Percentiles rank a stretch among this genome's conserved stretches.
Evolutionary conservation across 2,113 vertebrate genomes (phyloP).

Genomic region (Aleadryas rufinucha): DNA sequence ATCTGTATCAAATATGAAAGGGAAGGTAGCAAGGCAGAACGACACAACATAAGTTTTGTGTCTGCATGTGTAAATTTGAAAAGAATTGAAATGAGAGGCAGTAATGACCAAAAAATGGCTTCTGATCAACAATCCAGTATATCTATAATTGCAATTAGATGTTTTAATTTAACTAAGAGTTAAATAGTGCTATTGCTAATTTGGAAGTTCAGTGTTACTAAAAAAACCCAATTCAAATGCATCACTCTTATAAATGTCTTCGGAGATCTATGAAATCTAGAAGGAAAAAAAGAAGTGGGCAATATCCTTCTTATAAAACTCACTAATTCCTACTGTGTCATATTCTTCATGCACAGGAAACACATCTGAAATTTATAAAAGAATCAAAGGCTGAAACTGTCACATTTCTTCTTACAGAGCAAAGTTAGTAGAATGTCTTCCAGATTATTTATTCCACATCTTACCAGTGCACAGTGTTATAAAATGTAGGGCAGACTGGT

Average conservation of each 20-base stretch:
- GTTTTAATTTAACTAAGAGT: background rate
- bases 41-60: background rate
- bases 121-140: background rate
- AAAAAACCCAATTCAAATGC: background rate
- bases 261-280: background rate
- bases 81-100: background rate
- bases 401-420: background rate
- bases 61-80: background rate
- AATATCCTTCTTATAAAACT: background rate
- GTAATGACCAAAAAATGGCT: background rate
- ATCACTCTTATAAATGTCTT: background rate
- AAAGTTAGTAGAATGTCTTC: background rate
- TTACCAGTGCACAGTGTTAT: background rate
- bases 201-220: background rate
- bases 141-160: background rate
- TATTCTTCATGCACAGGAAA: background rate
- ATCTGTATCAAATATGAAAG: background rate
- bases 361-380: background rate
- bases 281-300: background rate
- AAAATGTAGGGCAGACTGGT: background rate
- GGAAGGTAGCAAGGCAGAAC: background rate
- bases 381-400: background rate
- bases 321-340: background rate
- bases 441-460: background rate
- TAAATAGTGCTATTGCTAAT: background rate